phyloP scores from a whole-genome alignment of 2,113 vertebrate species.

The Hippocampus mohnikei region DNA sequence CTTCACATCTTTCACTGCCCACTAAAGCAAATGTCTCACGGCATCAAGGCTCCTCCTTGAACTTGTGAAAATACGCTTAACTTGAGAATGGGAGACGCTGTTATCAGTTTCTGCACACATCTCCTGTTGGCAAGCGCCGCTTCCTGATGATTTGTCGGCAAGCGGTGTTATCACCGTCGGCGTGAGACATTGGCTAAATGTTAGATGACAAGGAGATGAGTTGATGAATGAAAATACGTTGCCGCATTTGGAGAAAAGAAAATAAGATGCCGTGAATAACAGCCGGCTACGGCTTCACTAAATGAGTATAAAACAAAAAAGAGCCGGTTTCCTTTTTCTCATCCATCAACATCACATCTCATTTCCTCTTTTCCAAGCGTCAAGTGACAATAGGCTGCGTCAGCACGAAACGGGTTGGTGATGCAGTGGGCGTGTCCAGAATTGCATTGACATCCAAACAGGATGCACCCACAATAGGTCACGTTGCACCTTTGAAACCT shows the following conservation, averaged over 20 bases:
- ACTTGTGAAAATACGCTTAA: conserved; percentile 19
- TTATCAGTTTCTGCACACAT: conserved; percentile 55
- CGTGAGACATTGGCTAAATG: conserved; percentile 15
- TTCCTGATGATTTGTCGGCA: conserved; percentile 37
- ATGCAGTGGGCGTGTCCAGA: not conserved
- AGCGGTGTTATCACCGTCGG: conserved; percentile 19
- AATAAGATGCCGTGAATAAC: conserved; percentile 4
- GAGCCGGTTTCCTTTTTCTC: conserved; percentile 5
- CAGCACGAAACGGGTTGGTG: conserved; percentile 1
- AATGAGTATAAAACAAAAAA: not conserved
- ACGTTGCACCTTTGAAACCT: not conserved
- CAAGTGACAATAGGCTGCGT: conserved; percentile 9
- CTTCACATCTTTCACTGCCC: not conserved
- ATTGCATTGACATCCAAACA: conserved; percentile 17
- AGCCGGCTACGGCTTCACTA: not conserved
- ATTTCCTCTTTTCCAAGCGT: conserved; percentile 15
- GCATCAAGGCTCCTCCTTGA: not conserved
- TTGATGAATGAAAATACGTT: not conserved
- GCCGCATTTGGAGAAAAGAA: not conserved
- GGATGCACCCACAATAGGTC: not conserved
- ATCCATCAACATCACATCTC: not conserved
- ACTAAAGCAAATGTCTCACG: not conserved
- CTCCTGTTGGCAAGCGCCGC: conserved; percentile 32
- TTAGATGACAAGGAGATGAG: not conserved
- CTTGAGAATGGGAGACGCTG: conserved; percentile 11